A percentile compares a stretch with the other conserved stretches of the same genome.
Evolutionary conservation across 2,113 vertebrate genomes (phyloP).

Genomic region (Larimichthys crocea): DNA sequence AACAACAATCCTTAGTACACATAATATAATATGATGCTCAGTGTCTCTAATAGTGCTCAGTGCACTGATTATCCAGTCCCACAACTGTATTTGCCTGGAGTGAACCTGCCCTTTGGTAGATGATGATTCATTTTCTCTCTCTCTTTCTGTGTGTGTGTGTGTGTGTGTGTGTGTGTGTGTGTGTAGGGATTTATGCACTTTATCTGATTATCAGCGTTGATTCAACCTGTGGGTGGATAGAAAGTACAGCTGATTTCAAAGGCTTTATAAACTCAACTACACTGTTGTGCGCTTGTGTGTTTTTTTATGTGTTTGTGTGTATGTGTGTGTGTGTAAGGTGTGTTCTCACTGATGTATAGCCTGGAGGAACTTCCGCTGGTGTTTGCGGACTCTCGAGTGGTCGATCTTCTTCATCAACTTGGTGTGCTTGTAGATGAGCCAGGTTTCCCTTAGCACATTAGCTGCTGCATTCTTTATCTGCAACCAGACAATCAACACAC

Average conservation of each 20-base stretch:
- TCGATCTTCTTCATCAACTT: constrained; percentile 98
- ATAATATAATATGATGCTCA: constrained; percentile 35
- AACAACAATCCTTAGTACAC: constrained; percentile 7
- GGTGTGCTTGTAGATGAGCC: constrained; percentile 99
- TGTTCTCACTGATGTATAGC: constrained; percentile 97
- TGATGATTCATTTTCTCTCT: constrained; percentile 62
- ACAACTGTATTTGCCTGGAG: constrained; percentile 56
- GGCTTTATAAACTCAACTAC: constrained; percentile 40
- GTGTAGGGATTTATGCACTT: constrained; percentile 57
- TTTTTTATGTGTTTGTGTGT: not conserved
- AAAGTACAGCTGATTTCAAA: constrained; percentile 70
- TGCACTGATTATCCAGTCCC: constrained; percentile 46
- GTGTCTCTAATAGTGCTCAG: constrained; percentile 40
- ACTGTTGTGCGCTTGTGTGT: constrained; percentile 13
- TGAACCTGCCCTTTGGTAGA: constrained; percentile 56
- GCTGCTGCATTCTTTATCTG: constrained; percentile 98
- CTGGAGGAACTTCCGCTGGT: constrained; percentile 98
- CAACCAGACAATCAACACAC: constrained; percentile 57
- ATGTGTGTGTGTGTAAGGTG: constrained; percentile 28
- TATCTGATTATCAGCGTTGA: constrained; percentile 68
- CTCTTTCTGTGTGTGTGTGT: not conserved
- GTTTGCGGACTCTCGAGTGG: constrained; percentile 96
- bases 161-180: constrained; percentile 40
- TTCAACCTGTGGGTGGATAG: constrained; percentile 70
- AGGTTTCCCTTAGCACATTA: constrained; percentile 96